A percentile compares a stretch with the other conserved stretches of the same genome.
Evolutionary conservation across 1,140 invertebrate genomes (phyloP).

Genomic region (Cyrtorhinus lividipennis): DNA sequence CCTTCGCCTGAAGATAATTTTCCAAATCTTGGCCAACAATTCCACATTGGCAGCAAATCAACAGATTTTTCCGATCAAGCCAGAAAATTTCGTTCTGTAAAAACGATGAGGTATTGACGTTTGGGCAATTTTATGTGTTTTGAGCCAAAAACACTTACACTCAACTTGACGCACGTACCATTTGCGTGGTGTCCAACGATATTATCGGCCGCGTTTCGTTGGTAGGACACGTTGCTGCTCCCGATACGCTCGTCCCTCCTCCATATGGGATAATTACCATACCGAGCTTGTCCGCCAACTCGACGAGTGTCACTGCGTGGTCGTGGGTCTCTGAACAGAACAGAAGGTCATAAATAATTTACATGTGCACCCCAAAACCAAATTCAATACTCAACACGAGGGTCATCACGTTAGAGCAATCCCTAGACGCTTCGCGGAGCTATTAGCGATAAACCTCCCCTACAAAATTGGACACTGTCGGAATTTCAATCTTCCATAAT

Average conservation of each 20-base stretch:
- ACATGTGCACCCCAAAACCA: too few relatives aligned
- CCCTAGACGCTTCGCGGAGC: too few relatives aligned
- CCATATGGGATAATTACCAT: constrained; percentile 91
- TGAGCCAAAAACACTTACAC: too few relatives aligned
- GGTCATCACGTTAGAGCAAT: too few relatives aligned
- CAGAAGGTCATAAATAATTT: too few relatives aligned
- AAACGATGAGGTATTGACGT: too few relatives aligned
- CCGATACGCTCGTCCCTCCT: constrained; percentile 90
- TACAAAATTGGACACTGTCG: too few relatives aligned
- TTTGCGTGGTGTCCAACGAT: constrained; percentile 86
- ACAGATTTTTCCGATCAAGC: constrained; percentile 80
- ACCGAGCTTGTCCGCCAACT: constrained; percentile 54
- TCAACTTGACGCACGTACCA: constrained; percentile 47
- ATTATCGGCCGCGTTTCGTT: constrained; percentile 72
- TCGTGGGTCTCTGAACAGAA: constrained; percentile 53
- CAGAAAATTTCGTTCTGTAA: constrained; percentile 79
- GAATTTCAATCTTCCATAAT: too few relatives aligned
- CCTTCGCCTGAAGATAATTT: constrained; percentile 48
- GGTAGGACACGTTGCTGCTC: constrained; percentile 71
- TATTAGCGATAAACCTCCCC: too few relatives aligned
- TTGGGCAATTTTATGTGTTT: too few relatives aligned
- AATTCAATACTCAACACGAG: too few relatives aligned
- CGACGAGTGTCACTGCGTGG: constrained; percentile 67
- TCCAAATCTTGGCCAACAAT: constrained; percentile 92
- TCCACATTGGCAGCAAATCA: constrained; percentile 70